Percentiles rank a stretch among this genome's conserved stretches.
Evolutionary conservation across 2,113 vertebrate species (phyloP).

Genomic region (Sinocyclocheilus grahami): DNA sequence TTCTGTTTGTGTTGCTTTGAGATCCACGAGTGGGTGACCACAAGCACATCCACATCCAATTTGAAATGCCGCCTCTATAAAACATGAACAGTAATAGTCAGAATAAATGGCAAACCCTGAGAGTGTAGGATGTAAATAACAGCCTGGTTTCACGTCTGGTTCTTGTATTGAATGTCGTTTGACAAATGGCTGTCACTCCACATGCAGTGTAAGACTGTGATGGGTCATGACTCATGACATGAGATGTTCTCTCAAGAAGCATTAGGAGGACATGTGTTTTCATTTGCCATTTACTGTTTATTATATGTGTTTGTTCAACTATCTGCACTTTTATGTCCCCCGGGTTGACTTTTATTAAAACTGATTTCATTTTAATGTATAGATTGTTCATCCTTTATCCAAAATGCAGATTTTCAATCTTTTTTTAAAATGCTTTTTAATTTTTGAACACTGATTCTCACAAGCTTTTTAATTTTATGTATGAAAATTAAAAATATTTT

Average conservation of each 20-base stretch:
- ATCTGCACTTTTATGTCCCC: no score
- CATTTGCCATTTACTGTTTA: not conserved
- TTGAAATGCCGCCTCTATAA: constrained; percentile 29
- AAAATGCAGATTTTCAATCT: no score
- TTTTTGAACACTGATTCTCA: no score
- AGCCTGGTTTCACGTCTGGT: not conserved
- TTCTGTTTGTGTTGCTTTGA: not conserved
- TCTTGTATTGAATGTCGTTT: not conserved
- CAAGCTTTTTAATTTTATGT: no score
- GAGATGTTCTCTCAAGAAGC: not conserved
- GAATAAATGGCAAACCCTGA: constrained; percentile 35
- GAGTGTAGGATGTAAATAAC: constrained; percentile 18
- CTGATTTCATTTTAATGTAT: no score
- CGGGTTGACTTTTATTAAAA: no score
- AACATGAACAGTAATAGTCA: constrained; percentile 38
- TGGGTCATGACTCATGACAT: constrained; percentile 15
- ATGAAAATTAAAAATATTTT: no score
- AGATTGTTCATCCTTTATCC: no score
- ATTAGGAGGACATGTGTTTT: constrained; percentile 17
- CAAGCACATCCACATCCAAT: not conserved
- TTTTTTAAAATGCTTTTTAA: no score
- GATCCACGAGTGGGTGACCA: not conserved
- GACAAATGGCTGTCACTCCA: constrained; percentile 38
- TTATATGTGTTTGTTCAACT: no score
- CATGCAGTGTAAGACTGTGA: not conserved